These are phyloP conservation scores for Latrodectus elegans DNA, from an alignment of 2,888 invertebrate species.

Conservation along the genomic window DNA sequence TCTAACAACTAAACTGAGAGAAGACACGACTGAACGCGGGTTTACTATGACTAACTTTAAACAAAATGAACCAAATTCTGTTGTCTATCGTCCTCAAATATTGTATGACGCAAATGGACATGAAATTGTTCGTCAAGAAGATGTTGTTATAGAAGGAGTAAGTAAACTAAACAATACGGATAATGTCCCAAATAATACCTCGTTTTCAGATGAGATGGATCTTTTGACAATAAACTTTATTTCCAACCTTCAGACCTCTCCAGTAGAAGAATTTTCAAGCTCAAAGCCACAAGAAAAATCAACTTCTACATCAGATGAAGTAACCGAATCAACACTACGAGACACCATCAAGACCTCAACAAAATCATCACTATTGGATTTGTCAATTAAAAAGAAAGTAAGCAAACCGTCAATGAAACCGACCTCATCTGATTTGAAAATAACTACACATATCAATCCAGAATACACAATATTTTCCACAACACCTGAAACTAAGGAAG, in stretches of 20 bases:
- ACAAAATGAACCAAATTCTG: conserved; percentile 8
- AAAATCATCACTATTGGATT: no score
- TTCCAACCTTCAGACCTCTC: background rate
- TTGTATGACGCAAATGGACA: conserved; percentile 62
- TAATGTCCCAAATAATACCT: no score
- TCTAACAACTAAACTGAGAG: conserved; percentile 51
- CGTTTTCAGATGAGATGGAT: background rate
- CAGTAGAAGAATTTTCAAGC: background rate
- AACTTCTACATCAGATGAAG: background rate
- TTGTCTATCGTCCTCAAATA: conserved; percentile 28
- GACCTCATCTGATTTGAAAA: no score
- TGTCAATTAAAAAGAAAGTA: no score
- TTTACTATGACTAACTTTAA: conserved; percentile 59
- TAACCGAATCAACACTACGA: background rate
- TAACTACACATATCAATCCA: no score
- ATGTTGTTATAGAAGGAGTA: background rate
- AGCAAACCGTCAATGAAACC: no score
- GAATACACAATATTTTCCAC: no score
- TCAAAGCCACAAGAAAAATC: background rate
- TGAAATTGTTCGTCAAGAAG: conserved; percentile 65
- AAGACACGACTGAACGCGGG: conserved; percentile 57
- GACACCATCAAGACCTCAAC: no score
- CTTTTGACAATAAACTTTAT: background rate
- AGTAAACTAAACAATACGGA: background rate
- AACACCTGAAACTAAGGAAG: no score